Evolutionary conservation across 2,797 vertebrate genomes (phyloP), one percentile per base, ranked within the genome.

Genomic region (Rachycentron canadum): DNA sequence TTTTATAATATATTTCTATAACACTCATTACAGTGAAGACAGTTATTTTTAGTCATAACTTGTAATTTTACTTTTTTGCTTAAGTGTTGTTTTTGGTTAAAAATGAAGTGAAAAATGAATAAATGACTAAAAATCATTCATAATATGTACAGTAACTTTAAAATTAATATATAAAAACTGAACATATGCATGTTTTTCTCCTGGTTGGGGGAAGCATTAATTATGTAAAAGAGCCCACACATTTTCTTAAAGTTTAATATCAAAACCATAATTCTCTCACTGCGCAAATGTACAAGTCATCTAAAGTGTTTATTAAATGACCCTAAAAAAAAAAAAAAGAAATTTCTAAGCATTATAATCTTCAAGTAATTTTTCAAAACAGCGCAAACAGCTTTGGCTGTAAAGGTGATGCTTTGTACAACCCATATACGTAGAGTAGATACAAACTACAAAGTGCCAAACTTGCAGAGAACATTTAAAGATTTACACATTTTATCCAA

Each of bases 251-350:
- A 26, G 49, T 7, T 53, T 25, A 52, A 6, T 16, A 28, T 17
- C 50, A 25, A 52, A 26, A 52, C 9, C 28, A 63, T 30, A 36
- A 38, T 26, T 49, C 1, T 14, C 16, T 74, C 26, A 62, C 25
- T 63, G 28, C 57, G 28, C 41, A 71, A 69, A 67, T 49, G 43
- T 16, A 32, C 28, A 3, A 78, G 57, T 78, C 64, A 76, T 58
- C 45, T 40, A 40, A 69, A 78, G 9, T 25, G 61, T 82, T 76
- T 76, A 80, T 72, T 81, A 59, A 84, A 71, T 45, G 8, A 84
- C 45, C 55, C 2, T 32, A 67, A 65, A 81, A 83, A 60, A 62
- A 28, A 25, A 53, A 64, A 62, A 81, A 83, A 60, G 59, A 25
- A 34, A 43, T 23, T 26, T 13, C 7, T 43, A 57, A n/a, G 25